phyloP scores from a whole-genome alignment of 2,888 invertebrate genomes.

The Mythimna lalbum region DNA sequence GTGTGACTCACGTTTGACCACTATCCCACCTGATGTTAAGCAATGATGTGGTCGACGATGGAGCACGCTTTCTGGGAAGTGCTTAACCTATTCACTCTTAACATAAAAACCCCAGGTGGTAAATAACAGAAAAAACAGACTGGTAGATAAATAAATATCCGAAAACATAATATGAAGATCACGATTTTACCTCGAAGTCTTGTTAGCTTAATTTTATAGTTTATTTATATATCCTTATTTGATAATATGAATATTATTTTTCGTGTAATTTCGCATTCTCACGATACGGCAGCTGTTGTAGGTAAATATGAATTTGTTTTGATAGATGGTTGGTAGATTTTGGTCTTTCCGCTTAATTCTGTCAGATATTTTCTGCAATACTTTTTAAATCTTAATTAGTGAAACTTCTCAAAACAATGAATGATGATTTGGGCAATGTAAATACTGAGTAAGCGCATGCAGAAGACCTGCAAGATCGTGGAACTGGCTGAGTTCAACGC shows the following conservation, averaged over 20 bases:
- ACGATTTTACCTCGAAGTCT: conserved; percentile 23
- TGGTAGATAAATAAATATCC: not conserved
- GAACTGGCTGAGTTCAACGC: too few species aligned
- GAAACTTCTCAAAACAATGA: not conserved
- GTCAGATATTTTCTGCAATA: not conserved
- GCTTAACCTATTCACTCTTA: too few species aligned
- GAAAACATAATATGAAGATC: conserved; percentile 19
- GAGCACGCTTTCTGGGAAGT: too few species aligned
- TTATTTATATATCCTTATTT: conserved; percentile 15
- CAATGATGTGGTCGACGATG: too few species aligned
- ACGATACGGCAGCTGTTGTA: not conserved
- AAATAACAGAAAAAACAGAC: not conserved
- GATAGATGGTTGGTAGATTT: not conserved
- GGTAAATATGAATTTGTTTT: too few species aligned
- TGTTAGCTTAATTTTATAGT: conserved; percentile 16
- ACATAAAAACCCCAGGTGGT: not conserved
- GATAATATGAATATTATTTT: not conserved
- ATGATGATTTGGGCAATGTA: not conserved
- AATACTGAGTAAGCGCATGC: too few species aligned
- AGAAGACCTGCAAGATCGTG: too few species aligned
- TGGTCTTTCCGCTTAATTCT: not conserved
- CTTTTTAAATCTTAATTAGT: not conserved
- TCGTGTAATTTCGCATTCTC: not conserved
- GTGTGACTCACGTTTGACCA: too few species aligned
- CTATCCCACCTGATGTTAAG: too few species aligned